Conservation (phyloP, 2,888 invertebrate genomes). For the Hymenopus coronatus region DNA sequence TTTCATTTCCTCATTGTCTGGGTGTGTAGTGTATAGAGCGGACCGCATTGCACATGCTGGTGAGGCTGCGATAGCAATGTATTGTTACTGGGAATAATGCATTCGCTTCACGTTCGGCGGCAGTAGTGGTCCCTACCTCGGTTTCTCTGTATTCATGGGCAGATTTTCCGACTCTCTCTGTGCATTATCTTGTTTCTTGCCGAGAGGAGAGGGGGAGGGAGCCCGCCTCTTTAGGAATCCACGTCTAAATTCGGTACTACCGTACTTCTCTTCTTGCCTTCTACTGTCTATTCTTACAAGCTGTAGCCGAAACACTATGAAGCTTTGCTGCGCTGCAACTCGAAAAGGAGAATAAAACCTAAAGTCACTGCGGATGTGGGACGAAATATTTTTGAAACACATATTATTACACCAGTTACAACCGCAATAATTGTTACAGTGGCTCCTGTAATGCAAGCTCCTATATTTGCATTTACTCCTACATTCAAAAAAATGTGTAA, state of each 20-base stretch:
- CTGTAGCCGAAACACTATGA: too few relatives aligned
- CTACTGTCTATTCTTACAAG: not conserved
- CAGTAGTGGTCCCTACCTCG: not conserved
- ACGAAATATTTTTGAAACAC: too few relatives aligned
- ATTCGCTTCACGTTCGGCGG: not conserved
- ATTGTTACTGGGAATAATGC: not conserved
- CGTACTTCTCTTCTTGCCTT: not conserved
- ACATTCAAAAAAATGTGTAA: too few relatives aligned
- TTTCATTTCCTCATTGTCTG: conserved; percentile 19
- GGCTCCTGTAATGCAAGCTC: too few relatives aligned
- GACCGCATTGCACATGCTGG: not conserved
- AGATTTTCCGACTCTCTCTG: not conserved
- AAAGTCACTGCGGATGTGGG: too few relatives aligned
- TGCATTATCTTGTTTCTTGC: conserved; percentile 17
- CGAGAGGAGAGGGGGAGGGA: not conserved
- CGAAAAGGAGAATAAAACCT: too few relatives aligned
- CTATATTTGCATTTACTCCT: too few relatives aligned
- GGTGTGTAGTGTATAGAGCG: not conserved
- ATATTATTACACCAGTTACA: too few relatives aligned
- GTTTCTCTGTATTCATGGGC: not conserved
- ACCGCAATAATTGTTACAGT: too few relatives aligned
- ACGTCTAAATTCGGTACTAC: not conserved
- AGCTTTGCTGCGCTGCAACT: too few relatives aligned
- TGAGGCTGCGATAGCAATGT: not conserved
- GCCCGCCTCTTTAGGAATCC: not conserved